A percentile compares a stretch with the other conserved stretches of the same genome.
Conservation (phyloP, 2,113 vertebrate genomes). For the Sterna hirundo region DNA sequence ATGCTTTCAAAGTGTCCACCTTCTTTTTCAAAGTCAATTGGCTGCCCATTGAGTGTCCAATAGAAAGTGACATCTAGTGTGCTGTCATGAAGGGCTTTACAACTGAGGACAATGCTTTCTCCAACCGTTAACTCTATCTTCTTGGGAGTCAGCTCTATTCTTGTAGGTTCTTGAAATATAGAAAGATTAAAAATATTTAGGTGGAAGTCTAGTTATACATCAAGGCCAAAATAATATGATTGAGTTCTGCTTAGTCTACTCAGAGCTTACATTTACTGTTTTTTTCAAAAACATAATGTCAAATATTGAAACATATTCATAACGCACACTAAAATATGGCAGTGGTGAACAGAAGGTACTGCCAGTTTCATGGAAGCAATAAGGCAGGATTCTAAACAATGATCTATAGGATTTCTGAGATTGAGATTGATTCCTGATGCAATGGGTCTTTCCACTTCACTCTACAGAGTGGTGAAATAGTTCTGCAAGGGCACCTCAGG, state of each 20-base stretch:
- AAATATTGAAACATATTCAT: not conserved
- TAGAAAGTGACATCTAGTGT: slow-evolving; percentile 89
- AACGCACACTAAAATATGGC: not conserved
- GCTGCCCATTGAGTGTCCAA: slow-evolving; percentile 89
- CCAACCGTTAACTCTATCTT: slow-evolving; percentile 91
- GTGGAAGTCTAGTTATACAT: not conserved
- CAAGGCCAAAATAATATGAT: not conserved
- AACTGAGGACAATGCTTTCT: slow-evolving; percentile 94
- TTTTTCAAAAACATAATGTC: not conserved
- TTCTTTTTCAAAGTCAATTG: slow-evolving; percentile 88
- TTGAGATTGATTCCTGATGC: not conserved
- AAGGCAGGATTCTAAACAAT: not conserved
- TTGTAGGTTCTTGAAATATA: slow-evolving; percentile 87
- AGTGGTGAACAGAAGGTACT: not conserved
- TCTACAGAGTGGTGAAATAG: not conserved
- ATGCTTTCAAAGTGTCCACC: slow-evolving; percentile 95
- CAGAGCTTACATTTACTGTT: not conserved
- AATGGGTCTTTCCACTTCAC: not conserved
- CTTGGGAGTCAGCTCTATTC: slow-evolving; percentile 89
- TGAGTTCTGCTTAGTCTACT: not conserved
- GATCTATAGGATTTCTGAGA: not conserved
- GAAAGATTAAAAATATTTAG: slow-evolving; percentile 19
- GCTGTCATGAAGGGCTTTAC: slow-evolving; percentile 89
- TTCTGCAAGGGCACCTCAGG: not conserved
- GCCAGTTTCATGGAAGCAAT: not conserved